A percentile compares a stretch with the other conserved stretches of the same genome.
These are phyloP conservation scores for Scotopteryx bipunctaria DNA, from an alignment of 2,888 invertebrate genomes.

Conservation along the genomic window DNA sequence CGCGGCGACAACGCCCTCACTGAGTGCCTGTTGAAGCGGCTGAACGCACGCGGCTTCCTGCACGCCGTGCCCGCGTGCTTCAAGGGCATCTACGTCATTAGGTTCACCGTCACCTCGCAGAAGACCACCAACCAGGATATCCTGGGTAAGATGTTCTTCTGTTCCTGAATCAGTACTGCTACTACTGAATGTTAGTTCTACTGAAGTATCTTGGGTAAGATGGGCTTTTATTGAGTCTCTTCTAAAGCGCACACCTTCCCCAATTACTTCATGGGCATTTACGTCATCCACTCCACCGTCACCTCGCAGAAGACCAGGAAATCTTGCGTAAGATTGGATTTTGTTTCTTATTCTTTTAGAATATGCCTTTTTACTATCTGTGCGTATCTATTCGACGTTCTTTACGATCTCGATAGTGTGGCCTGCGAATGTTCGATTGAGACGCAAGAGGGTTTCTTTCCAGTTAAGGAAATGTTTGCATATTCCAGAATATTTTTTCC, in stretches of 20 bases:
- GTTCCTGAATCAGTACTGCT: too few species aligned
- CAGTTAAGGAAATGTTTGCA: too few species aligned
- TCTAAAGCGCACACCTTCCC: slow-evolving; percentile 98
- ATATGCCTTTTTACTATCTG: too few species aligned
- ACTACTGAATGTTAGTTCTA: too few species aligned
- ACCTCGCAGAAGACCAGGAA: slow-evolving; percentile 94
- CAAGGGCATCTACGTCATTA: slow-evolving; percentile 94
- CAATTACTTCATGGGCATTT: slow-evolving; percentile 94
- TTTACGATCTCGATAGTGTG: too few species aligned
- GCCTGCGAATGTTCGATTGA: too few species aligned
- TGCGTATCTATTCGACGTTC: too few species aligned
- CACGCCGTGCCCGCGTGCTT: slow-evolving; percentile 98
- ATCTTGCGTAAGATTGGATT: slow-evolving; percentile 73
- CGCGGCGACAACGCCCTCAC: slow-evolving; percentile 94
- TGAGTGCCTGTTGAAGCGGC: slow-evolving; percentile 92
- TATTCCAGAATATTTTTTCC: too few species aligned
- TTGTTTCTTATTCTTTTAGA: too few species aligned
- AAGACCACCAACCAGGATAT: slow-evolving; percentile 91
- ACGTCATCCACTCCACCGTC: slow-evolving; percentile 96
- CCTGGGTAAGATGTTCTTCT: slow-evolving; percentile 67
- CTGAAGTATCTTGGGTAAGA: too few species aligned
- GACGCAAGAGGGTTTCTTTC: too few species aligned
- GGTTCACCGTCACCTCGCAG: slow-evolving; percentile 97
- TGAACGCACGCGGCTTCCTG: slow-evolving; percentile 93
- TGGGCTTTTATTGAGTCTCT: too few species aligned